These are phyloP conservation scores for Saxidomus purpurata DNA, from an alignment of 1,140 invertebrate species.

Conservation along the genomic window DNA sequence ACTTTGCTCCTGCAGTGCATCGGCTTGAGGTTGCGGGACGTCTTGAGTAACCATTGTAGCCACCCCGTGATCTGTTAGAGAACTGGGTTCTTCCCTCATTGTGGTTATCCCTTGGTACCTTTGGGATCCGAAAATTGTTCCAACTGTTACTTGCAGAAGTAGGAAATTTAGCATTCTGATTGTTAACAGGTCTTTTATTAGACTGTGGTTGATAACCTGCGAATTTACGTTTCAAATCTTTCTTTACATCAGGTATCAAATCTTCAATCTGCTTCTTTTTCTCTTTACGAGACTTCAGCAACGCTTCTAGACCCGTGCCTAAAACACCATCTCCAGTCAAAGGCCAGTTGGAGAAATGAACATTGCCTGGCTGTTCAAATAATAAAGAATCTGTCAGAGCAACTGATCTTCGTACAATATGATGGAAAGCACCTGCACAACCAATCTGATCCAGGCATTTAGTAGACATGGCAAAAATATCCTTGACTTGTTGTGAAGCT, in stretches of 20 bases:
- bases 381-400: conserved; percentile 16
- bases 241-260: conserved; percentile 41
- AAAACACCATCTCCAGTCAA: conserved; percentile 48
- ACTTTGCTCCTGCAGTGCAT: neutral
- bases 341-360: conserved; percentile 31
- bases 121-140: conserved; percentile 60
- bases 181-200: conserved; percentile 5
- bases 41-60: conserved; percentile 25
- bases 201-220: neutral
- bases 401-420: neutral
- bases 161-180: too few species aligned
- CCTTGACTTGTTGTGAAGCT: conserved; percentile 8
- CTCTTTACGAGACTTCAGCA: conserved; percentile 38
- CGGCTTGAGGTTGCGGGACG: conserved; percentile 33
- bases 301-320: conserved; percentile 17
- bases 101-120: neutral
- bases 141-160: too few species aligned
- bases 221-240: conserved; percentile 6
- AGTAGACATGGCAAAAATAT: conserved; percentile 43
- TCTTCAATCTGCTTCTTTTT: conserved; percentile 50
- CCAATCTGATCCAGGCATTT: neutral
- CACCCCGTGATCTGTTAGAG: neutral
- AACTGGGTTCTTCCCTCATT: neutral
- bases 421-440: too few species aligned
- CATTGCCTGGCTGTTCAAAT: conserved; percentile 7